Base-by-base conservation (phyloP, 2,797 vertebrate species). In the Pristis pectinata region DNA sequence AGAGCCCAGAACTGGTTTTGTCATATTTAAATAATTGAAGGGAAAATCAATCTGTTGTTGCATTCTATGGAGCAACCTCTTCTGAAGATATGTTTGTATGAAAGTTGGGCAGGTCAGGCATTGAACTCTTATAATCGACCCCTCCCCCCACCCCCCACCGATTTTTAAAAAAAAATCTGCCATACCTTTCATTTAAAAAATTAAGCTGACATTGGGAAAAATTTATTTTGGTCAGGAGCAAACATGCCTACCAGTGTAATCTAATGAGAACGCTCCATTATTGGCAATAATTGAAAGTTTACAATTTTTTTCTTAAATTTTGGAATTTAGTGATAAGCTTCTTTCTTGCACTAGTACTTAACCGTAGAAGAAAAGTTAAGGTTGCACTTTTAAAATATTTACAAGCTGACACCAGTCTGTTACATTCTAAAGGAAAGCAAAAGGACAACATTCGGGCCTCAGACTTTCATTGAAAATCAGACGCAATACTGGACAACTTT, bases 271-370 rank as follows among this genome's bases (percentile, higher is more conserved):
- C 93, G 37, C 91, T 27, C 91, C 8, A 49, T 30, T 72, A 70
- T 93, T 93, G 91, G 64, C 41, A 93, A 72, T 93, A 93, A 93
- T 74, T 72, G 67, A 93, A 59, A 93, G 91, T 93, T 49, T 94
- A 94, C 70, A 76, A 8, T 56, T 76, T 53, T 30, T 49, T 94
- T 34, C 34, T 34, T 72, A 83, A 44, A 93, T 44, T 5, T 94
- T 53, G 44, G 44, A 19, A 94, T 74, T 76, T 94, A 91, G 91
- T 53, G 70, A 93, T 44, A 44, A 93, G 53, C 24, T 67, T 49
- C 19, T 49, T 30, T 94, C 92, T 94, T 94, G 92, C 70, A 94
- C 70, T 74, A 76, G 41, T 93, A 30, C 19, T 93, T 53, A 64
- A 34, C 93, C 74, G 37, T 76, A 41, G 87, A 76, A 94, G 70